These are phyloP conservation scores for Rhyzopertha dominica DNA, from an alignment of 1,140 invertebrate genomes.

Conservation along the genomic window DNA sequence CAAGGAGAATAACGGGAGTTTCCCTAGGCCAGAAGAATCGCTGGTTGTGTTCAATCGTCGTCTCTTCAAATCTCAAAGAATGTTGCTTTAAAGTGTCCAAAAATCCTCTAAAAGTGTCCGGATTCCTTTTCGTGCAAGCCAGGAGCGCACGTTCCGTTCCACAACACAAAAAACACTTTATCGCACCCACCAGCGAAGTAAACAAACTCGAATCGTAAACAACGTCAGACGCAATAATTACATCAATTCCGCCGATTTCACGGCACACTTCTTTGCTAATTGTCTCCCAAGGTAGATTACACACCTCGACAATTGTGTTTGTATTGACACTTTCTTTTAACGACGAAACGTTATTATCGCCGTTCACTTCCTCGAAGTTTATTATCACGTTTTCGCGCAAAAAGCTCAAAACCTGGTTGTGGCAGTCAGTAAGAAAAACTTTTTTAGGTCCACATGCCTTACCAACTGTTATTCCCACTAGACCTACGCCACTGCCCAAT, in stretches of 20 bases:
- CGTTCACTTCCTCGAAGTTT: constrained; percentile 29
- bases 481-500: constrained; percentile 52
- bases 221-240: constrained; percentile 51
- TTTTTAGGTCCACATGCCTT: constrained; percentile 43
- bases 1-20: too few relatives aligned
- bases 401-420: constrained; percentile 46
- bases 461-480: constrained; percentile 47
- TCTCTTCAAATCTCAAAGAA: too few relatives aligned
- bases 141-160: constrained; percentile 34
- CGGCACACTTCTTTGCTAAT: constrained; percentile 32
- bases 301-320: constrained; percentile 18
- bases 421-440: constrained; percentile 51
- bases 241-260: constrained; percentile 34
- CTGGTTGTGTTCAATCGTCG: too few relatives aligned
- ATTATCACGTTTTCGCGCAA: constrained; percentile 44
- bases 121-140: constrained; percentile 47
- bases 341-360: neutral
- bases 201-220: constrained; percentile 48
- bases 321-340: neutral
- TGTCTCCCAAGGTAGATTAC: constrained; percentile 48
- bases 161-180: constrained; percentile 38
- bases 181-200: constrained; percentile 35
- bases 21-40: too few relatives aligned
- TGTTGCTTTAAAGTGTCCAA: too few relatives aligned
- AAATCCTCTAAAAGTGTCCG: constrained; percentile 45